phyloP scores from a whole-genome alignment of 1,140 invertebrate genomes.

The Lethrus apterus region DNA sequence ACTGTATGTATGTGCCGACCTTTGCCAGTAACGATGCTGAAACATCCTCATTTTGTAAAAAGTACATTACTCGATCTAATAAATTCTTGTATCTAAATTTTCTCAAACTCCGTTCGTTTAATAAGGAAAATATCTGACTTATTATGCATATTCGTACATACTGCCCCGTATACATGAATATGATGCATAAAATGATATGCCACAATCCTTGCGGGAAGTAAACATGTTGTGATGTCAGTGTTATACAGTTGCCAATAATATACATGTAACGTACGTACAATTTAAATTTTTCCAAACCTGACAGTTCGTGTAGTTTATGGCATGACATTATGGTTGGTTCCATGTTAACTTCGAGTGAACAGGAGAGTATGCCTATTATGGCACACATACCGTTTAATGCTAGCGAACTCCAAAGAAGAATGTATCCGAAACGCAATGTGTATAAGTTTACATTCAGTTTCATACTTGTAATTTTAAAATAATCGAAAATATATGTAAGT shows the following conservation, averaged over 20 bases:
- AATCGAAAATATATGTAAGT: background rate
- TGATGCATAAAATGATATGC: constrained; percentile 3
- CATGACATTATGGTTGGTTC: background rate
- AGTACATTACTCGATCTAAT: background rate
- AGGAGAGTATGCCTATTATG: background rate
- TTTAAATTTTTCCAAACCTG: background rate
- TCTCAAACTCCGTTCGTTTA: background rate
- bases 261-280: constrained; percentile 1
- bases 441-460: constrained; percentile 8
- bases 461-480: constrained; percentile 1
- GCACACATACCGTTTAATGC: background rate
- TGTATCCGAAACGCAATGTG: background rate
- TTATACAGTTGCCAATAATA: constrained; percentile 1
- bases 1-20: background rate
- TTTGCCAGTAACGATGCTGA: background rate
- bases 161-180: background rate
- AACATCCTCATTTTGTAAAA: background rate
- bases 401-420: background rate
- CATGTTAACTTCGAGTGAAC: background rate
- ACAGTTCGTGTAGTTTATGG: background rate
- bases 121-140: background rate
- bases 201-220: constrained; percentile 5
- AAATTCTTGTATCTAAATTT: background rate
- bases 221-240: background rate
- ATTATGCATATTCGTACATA: too few species aligned